A percentile compares a stretch with the other conserved stretches of the same genome.
phyloP scores from a whole-genome alignment of 2,797 vertebrate genomes.

The Sebastolobus alascanus region DNA sequence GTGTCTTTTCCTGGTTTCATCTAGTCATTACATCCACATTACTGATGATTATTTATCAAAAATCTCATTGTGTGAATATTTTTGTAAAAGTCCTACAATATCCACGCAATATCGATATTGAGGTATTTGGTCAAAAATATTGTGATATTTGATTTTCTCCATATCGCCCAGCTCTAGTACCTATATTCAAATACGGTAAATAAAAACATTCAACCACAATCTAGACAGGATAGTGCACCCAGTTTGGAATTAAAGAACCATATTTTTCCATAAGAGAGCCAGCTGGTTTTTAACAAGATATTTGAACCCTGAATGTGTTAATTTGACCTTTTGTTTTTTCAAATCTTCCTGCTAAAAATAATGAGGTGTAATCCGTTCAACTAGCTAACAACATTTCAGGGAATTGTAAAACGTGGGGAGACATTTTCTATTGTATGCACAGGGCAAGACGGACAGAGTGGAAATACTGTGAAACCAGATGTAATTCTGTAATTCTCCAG shows the following conservation, averaged over 20 bases:
- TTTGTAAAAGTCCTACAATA: not conserved
- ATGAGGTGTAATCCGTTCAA: conserved; percentile 86
- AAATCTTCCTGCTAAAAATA: conserved; percentile 80
- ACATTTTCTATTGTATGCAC: conserved; percentile 77
- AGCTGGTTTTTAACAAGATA: conserved; percentile 53
- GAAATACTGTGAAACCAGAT: conserved; percentile 85
- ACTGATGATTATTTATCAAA: not conserved
- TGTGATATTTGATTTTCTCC: not conserved
- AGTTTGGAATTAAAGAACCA: not conserved
- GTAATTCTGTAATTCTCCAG: conserved; percentile 66
- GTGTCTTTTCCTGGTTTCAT: not conserved
- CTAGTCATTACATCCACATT: not conserved
- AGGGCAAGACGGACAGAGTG: conserved; percentile 66
- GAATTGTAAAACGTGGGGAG: conserved; percentile 84
- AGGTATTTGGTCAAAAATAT: not conserved
- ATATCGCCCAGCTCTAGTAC: not conserved
- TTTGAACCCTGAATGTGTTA: conserved; percentile 78
- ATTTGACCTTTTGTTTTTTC: conserved; percentile 84
- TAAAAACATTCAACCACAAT: not conserved
- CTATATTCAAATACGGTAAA: not conserved
- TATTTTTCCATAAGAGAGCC: conserved; percentile 7
- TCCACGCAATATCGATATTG: not conserved
- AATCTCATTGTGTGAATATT: not conserved
- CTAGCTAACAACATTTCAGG: conserved; percentile 87
- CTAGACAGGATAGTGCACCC: not conserved